phyloP scores from a whole-genome alignment of 2,888 invertebrate species.

The Meliscaeva auricollis region DNA sequence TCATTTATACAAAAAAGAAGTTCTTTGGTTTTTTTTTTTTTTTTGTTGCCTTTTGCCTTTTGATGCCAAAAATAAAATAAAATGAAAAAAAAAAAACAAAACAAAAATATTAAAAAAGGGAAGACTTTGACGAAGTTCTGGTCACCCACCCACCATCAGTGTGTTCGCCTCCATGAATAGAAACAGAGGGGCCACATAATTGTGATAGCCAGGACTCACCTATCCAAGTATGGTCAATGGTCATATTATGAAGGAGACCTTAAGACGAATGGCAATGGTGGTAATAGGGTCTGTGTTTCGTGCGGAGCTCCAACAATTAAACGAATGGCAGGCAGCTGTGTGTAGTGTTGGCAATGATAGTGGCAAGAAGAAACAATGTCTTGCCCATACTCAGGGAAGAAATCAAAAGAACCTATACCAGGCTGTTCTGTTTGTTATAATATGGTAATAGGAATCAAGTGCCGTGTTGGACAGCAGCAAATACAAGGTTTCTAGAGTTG shows the following conservation, averaged over 20 bases:
- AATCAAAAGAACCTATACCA: slow-evolving; percentile 31
- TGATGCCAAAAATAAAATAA: slow-evolving; percentile 12
- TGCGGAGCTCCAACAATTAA: slow-evolving; percentile 52
- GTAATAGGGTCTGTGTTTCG: slow-evolving; percentile 34
- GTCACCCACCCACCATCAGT: slow-evolving; percentile 5
- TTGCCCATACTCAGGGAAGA: slow-evolving; percentile 28
- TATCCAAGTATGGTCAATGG: slow-evolving; percentile 47
- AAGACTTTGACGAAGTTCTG: slow-evolving; percentile 33
- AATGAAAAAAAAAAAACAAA: background rate
- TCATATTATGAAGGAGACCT: slow-evolving; percentile 26
- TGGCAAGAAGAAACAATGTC: slow-evolving; percentile 21
- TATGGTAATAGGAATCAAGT: slow-evolving; percentile 53
- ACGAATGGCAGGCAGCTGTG: slow-evolving; percentile 30
- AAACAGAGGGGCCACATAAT: slow-evolving; percentile 32
- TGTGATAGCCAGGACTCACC: slow-evolving; percentile 46
- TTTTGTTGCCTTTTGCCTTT: background rate
- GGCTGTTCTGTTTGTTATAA: slow-evolving; percentile 41
- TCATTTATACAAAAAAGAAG: slow-evolving; percentile 70
- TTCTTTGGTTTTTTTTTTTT: slow-evolving; percentile 26
- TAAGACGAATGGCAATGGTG: background rate
- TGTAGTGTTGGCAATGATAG: background rate
- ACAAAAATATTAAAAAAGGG: slow-evolving; percentile 16
- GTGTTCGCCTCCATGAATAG: slow-evolving; percentile 17
- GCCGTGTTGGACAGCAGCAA: slow-evolving; percentile 30
- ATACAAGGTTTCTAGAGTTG: slow-evolving; percentile 17